phyloP scores from a whole-genome alignment of 2,888 invertebrate genomes.

The Agriopis leucophaearia region DNA sequence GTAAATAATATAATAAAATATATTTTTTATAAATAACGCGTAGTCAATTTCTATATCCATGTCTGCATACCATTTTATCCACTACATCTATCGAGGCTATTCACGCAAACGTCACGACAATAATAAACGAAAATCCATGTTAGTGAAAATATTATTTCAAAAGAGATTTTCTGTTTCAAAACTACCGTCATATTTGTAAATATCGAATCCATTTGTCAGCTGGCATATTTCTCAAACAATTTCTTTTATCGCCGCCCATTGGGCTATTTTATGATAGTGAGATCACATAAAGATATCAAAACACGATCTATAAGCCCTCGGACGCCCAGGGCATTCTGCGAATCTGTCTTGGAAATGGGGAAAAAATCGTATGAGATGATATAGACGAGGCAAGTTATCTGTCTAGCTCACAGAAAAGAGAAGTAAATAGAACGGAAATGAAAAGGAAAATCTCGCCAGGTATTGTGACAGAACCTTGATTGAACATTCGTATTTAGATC shows the following conservation, averaged over 20 bases:
- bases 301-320: slow-evolving; percentile 61
- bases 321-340: slow-evolving; percentile 67
- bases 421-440: too few relatives aligned
- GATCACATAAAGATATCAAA: slow-evolving; percentile 70
- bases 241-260: slow-evolving; percentile 46
- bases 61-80: too few relatives aligned
- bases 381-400: neutral
- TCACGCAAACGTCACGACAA: neutral
- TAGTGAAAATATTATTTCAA: neutral
- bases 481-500: too few relatives aligned
- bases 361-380: slow-evolving; percentile 56
- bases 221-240: slow-evolving; percentile 36
- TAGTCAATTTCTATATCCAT: too few relatives aligned
- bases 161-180: neutral
- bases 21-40: too few relatives aligned
- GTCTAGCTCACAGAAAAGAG: neutral
- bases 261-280: slow-evolving; percentile 60
- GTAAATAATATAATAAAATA: too few relatives aligned
- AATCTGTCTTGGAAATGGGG: slow-evolving; percentile 72
- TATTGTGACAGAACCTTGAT: too few relatives aligned
- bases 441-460: too few relatives aligned
- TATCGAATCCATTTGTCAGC: slow-evolving; percentile 45
- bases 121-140: neutral
- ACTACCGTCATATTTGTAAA: slow-evolving; percentile 13
- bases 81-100: too few relatives aligned